Evolutionary conservation across 2,797 vertebrate species (phyloP).

Genomic region (Ataeniobius toweri): DNA sequence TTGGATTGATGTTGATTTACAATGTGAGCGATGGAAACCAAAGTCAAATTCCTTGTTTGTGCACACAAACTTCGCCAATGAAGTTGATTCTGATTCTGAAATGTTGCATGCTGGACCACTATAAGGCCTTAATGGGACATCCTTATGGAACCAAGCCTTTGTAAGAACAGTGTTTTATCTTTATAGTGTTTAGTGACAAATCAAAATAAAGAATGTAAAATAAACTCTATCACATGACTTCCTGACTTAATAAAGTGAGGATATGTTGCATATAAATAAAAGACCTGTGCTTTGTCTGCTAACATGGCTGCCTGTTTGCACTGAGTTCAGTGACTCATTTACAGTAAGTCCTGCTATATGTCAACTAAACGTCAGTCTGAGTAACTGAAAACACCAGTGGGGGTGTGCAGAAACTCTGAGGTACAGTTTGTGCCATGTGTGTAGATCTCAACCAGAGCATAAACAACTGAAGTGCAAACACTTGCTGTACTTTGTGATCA

Average conservation of each 20-base stretch:
- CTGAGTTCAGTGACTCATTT: constrained; percentile 10
- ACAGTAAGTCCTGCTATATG: neutral
- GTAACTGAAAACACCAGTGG: constrained; percentile 11
- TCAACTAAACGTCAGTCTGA: constrained; percentile 2
- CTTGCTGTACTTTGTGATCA: constrained; percentile 33
- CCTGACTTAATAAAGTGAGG: neutral
- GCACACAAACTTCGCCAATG: no score
- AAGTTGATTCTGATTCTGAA: neutral
- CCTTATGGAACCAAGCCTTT: neutral
- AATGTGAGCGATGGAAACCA: no score
- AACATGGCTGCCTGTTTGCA: constrained; percentile 2
- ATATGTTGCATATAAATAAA: neutral
- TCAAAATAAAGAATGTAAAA: neutral
- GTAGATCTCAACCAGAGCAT: constrained; percentile 18
- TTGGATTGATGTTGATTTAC: no score
- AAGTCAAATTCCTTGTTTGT: no score
- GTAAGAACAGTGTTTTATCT: neutral
- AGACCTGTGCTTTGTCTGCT: neutral
- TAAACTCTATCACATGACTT: neutral
- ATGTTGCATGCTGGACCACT: neutral
- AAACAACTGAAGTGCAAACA: constrained; percentile 42
- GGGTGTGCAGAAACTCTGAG: neutral
- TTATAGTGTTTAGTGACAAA: neutral
- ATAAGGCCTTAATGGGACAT: neutral
- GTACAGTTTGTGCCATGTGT: neutral